Conservation (phyloP, 2,888 invertebrate species). For the Aricia artaxerxes region DNA sequence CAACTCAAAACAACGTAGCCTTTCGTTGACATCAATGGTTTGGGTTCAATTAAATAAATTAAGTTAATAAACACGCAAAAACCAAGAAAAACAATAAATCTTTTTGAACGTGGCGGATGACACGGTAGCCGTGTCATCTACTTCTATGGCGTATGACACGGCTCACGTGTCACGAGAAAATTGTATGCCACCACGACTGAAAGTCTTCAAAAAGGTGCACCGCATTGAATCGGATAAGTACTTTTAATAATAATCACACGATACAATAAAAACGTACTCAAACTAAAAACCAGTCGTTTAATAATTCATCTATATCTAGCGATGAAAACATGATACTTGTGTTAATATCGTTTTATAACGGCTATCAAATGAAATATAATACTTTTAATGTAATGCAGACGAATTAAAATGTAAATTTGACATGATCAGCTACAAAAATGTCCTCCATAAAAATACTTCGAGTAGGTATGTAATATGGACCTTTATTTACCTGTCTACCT, state of each 20-base stretch:
- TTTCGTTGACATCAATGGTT: too few species aligned
- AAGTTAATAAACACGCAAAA: too few species aligned
- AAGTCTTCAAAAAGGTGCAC: too few species aligned
- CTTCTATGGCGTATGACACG: too few species aligned
- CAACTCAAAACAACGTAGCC: too few species aligned
- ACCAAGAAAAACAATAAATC: too few species aligned
- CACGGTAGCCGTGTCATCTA: too few species aligned
- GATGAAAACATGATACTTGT: constrained; percentile 24
- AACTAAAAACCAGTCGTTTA: not conserved
- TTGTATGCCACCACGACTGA: too few species aligned
- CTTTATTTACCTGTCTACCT: not conserved
- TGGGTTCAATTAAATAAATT: too few species aligned
- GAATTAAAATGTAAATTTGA: constrained; percentile 27
- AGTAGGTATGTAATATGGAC: not conserved
- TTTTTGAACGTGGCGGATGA: too few species aligned
- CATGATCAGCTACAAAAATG: constrained; percentile 6
- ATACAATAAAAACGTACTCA: not conserved
- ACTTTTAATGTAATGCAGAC: not conserved
- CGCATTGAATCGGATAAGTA: too few species aligned
- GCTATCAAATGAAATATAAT: constrained; percentile 20
- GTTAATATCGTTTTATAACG: not conserved
- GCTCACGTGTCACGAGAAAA: too few species aligned
- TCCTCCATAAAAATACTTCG: constrained; percentile 23
- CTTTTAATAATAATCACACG: not conserved
- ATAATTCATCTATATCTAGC: constrained; percentile 12